These are phyloP conservation scores for Caerostris extrusa DNA, from an alignment of 1,140 invertebrate species.

Conservation along the genomic window DNA sequence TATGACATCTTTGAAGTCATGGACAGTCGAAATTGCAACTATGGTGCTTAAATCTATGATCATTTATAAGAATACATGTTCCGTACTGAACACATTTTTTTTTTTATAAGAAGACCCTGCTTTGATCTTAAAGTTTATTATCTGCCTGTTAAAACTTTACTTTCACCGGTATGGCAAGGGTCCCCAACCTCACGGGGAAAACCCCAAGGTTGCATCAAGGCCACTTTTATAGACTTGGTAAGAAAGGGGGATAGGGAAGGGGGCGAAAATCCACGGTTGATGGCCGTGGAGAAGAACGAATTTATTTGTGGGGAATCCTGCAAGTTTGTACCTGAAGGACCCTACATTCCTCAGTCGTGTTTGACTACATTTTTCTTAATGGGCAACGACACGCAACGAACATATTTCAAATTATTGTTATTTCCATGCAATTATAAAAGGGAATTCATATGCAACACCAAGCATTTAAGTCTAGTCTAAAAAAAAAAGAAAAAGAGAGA, in stretches of 20 bases:
- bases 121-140: background rate
- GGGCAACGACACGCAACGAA: background rate
- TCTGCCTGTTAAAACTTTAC: background rate
- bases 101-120: background rate
- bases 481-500: too few relatives aligned
- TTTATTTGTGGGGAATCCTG: background rate
- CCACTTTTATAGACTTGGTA: background rate
- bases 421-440: too few relatives aligned
- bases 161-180: constrained; percentile 4
- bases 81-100: background rate
- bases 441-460: too few relatives aligned
- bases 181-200: constrained; percentile 4
- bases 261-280: background rate
- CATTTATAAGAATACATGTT: background rate
- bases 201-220: constrained; percentile 45
- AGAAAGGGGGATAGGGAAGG: background rate
- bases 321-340: background rate
- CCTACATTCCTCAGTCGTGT: background rate
- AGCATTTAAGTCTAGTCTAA: too few relatives aligned
- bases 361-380: constrained; percentile 3
- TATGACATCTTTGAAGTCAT: background rate
- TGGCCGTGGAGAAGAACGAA: background rate
- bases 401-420: background rate
- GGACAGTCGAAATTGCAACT: background rate
- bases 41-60: background rate